phyloP scores from a whole-genome alignment of 2,113 vertebrate genomes.

The Triplophysa tibetana region DNA sequence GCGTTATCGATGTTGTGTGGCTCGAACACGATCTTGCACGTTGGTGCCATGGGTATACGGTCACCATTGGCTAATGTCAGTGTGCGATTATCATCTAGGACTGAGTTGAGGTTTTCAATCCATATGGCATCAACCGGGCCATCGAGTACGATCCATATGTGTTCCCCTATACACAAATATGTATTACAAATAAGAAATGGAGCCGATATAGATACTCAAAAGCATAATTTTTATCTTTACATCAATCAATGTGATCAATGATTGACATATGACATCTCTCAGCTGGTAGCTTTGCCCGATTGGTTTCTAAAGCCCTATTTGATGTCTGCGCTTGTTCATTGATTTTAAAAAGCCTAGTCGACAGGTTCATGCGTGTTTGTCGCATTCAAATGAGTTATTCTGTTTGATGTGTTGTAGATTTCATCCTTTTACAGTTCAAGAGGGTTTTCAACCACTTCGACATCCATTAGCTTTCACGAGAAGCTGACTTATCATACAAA shows the following conservation, averaged over 20 bases:
- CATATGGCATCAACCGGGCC: constrained; percentile 97
- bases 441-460: constrained; percentile 14
- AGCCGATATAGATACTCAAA: constrained; percentile 12
- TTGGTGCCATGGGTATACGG: constrained; percentile 94
- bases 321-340: constrained; percentile 11
- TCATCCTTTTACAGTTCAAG: background rate
- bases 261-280: constrained; percentile 12
- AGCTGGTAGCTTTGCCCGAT: background rate
- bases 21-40: constrained; percentile 95
- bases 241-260: constrained; percentile 25
- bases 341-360: background rate
- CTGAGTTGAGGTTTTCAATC: constrained; percentile 98
- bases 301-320: constrained; percentile 6
- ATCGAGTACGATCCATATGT: constrained; percentile 96
- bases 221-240: background rate
- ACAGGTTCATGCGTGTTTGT: constrained; percentile 10
- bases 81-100: constrained; percentile 94
- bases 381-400: constrained; percentile 14
- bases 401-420: constrained; percentile 24
- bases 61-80: constrained; percentile 94
- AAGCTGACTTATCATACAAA: constrained; percentile 1
- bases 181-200: constrained; percentile 2
- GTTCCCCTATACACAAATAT: constrained; percentile 78
- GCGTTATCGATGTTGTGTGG: constrained; percentile 97
- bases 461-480: background rate